Evolutionary conservation across 2,797 vertebrate genomes (phyloP), one percentile per base, ranked within the genome.

Genomic region (Pseudochaenichthys georgianus): DNA sequence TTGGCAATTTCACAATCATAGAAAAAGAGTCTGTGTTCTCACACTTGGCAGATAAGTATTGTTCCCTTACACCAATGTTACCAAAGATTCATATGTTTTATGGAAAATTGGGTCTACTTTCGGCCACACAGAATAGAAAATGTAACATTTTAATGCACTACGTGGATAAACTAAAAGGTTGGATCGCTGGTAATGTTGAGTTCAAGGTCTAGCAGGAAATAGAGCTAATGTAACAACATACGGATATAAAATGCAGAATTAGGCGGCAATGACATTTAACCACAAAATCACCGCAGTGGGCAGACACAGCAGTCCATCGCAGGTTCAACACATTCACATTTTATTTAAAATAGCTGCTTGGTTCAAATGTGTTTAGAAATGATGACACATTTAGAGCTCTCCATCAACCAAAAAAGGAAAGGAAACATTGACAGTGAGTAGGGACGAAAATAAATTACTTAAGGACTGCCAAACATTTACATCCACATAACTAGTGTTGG

Each of bases 1-100:
- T 72, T 79, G 75, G 75, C 73, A 72, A 64, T 60, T 80, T 66
- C 38, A 67, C 55, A 1, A 45, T 59, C 12, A 51, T 31, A 41
- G 48, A 76, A 50, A 52, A 54, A 21, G 3, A 12, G 23, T 19
- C n/a, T 1, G 3, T 53, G 48, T 55, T 64, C 6, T 45, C 16
- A 69, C 3, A 13, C 12, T 46, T 9, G 15, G 11, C 41, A 52
- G 65, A 57, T 45, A 11, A 34, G 23, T 53, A 13, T 41, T 38
- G 16, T 21, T 65, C n/a, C 6, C 57, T 42, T 52, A n/a, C 13
- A 50, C 69, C 60, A 64, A 68, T 15, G 12, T 64, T 46, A 23
- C 43, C 4, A 4, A 67, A 34, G 15, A 67, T 64, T 1, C 64
- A 47, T 12, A 47, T 12, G 0, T 13, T 43, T 55, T 21, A 5